phyloP scores from a whole-genome alignment of 2,113 vertebrate genomes.

The Leptodactylus fuscus region DNA sequence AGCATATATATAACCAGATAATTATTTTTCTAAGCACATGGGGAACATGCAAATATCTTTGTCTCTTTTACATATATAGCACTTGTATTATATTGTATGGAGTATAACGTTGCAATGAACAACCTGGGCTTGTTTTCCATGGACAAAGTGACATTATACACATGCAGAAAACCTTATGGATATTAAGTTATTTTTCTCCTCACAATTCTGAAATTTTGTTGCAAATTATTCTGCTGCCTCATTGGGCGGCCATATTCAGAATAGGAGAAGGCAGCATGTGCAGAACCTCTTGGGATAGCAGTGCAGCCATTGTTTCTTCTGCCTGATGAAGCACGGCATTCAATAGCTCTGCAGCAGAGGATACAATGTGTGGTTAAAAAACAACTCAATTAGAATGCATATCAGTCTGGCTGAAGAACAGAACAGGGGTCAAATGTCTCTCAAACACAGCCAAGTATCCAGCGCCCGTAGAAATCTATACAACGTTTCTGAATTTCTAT shows the following conservation, averaged over 20 bases:
- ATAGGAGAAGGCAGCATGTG: neutral
- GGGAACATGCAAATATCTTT: too few relatives aligned
- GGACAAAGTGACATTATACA: too few relatives aligned
- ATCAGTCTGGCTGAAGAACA: neutral
- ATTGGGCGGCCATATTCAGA: neutral
- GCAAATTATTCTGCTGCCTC: neutral
- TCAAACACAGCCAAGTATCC: neutral
- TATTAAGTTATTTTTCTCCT: neutral
- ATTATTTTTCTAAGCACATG: neutral
- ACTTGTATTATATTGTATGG: neutral
- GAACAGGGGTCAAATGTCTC: neutral
- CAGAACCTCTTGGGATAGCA: constrained; percentile 23
- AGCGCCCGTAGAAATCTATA: neutral
- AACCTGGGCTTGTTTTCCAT: too few relatives aligned
- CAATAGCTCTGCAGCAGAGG: neutral
- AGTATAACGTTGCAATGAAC: neutral
- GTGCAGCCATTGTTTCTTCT: constrained; percentile 1
- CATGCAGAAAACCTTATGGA: too few relatives aligned
- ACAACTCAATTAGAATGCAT: neutral
- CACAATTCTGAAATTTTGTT: neutral
- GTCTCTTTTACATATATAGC: too few relatives aligned
- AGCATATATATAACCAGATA: too few relatives aligned
- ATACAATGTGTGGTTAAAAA: constrained; percentile 3
- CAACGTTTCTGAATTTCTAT: neutral
- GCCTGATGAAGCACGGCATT: constrained; percentile 20